Evolutionary conservation across 53 echinoderm and acorn worm species (phyloP).

Genomic region (Pentamera pediparva): DNA sequence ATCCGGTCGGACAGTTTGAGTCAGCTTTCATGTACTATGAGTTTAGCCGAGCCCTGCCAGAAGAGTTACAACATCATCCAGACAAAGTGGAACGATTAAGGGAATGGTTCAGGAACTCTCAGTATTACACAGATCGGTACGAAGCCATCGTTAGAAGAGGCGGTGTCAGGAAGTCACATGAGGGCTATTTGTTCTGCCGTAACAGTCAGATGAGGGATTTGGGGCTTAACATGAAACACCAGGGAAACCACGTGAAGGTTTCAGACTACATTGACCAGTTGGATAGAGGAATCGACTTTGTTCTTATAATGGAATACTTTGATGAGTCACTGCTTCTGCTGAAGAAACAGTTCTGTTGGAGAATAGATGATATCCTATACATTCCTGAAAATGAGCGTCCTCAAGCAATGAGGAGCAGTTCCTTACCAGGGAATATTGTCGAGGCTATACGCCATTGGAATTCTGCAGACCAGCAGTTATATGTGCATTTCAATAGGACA

Average conservation of each 20-base stretch:
- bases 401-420: not conserved
- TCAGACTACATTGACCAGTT: constrained; percentile 22
- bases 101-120: not conserved
- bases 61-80: not conserved
- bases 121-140: not conserved
- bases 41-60: not conserved
- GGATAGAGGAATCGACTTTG: constrained; percentile 24
- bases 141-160: not conserved
- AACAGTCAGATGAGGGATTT: constrained; percentile 54
- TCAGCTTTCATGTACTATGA: constrained; percentile 13
- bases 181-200: not conserved
- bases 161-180: not conserved
- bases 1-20: constrained; percentile 22
- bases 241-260: constrained; percentile 21
- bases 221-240: constrained; percentile 40
- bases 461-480: constrained; percentile 18
- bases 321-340: constrained; percentile 52
- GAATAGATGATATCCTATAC: constrained; percentile 43
- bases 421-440: not conserved
- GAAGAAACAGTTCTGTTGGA: constrained; percentile 46
- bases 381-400: constrained; percentile 47
- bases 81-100: not conserved
- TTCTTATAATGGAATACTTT: constrained; percentile 53
- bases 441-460: constrained; percentile 12
- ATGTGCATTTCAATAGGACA: constrained; percentile 13